These are phyloP conservation scores for Fulmarus glacialis DNA, from an alignment of 2,113 vertebrate species.

Conservation along the genomic window DNA sequence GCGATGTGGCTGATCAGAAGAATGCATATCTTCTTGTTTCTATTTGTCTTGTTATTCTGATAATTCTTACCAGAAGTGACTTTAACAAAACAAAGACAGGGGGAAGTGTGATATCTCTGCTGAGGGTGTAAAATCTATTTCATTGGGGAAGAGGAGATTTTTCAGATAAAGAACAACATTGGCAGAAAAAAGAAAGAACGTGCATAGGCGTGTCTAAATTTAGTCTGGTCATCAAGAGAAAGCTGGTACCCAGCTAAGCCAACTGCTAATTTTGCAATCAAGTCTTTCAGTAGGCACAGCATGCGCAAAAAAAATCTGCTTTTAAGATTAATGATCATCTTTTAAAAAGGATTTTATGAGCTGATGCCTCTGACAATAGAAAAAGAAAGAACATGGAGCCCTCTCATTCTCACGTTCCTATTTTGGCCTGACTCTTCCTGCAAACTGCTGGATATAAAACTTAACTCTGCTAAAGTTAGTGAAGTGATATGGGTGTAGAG, in stretches of 20 bases:
- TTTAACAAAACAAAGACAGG: not conserved
- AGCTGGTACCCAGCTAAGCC: not conserved
- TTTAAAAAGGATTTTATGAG: not conserved
- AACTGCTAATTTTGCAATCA: not conserved
- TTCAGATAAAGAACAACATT: not conserved
- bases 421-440: not conserved
- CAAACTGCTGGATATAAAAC: not conserved
- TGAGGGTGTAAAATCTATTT: not conserved
- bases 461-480: not conserved
- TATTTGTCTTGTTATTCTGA: not conserved
- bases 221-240: not conserved
- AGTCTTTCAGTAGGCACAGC: not conserved
- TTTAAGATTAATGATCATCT: not conserved
- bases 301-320: not conserved
- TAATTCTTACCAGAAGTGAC: not conserved
- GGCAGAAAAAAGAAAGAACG: not conserved
- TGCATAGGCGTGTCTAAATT: not conserved
- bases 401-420: not conserved
- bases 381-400: not conserved
- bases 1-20: fast-evolving
- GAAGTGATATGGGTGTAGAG: not conserved
- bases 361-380: not conserved
- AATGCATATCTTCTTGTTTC: not conserved
- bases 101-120: not conserved
- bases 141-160: not conserved